Evolutionary conservation across 2,888 invertebrate genomes (phyloP).

Genomic region (Conomelus anceps): DNA sequence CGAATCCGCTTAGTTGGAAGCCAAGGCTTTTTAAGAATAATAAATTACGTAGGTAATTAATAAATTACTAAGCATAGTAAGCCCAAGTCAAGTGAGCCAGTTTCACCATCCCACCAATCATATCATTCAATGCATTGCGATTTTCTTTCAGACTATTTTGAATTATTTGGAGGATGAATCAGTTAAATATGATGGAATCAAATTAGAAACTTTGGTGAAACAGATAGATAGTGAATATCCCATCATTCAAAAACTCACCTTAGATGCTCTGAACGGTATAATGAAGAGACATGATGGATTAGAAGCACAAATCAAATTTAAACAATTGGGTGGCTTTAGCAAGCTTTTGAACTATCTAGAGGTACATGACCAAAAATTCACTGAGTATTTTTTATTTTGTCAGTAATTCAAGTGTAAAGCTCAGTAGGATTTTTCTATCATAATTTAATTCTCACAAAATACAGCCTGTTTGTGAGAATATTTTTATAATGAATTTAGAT

Average conservation of each 20-base stretch:
- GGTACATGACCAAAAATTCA: background rate
- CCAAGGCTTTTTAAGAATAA: no score
- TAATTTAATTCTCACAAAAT: no score
- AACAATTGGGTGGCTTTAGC: background rate
- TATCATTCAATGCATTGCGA: background rate
- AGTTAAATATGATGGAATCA: background rate
- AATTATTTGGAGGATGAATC: background rate
- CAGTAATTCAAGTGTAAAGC: no score
- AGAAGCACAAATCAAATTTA: background rate
- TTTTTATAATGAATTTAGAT: no score
- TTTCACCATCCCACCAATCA: no score
- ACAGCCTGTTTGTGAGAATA: no score
- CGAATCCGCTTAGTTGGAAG: no score
- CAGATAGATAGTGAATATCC: constrained; percentile 18
- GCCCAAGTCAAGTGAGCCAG: no score
- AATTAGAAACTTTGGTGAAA: constrained; percentile 11
- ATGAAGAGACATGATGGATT: background rate
- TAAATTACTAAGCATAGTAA: no score
- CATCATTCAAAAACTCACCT: constrained; percentile 17
- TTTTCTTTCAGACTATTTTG: background rate
- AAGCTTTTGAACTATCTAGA: background rate
- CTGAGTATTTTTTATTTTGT: no score
- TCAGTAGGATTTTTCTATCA: no score
- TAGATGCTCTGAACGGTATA: constrained; percentile 6
- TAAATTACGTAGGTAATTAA: no score